These are phyloP conservation scores for Fopius arisanus DNA, from an alignment of 1,140 invertebrate species.

Conservation along the genomic window DNA sequence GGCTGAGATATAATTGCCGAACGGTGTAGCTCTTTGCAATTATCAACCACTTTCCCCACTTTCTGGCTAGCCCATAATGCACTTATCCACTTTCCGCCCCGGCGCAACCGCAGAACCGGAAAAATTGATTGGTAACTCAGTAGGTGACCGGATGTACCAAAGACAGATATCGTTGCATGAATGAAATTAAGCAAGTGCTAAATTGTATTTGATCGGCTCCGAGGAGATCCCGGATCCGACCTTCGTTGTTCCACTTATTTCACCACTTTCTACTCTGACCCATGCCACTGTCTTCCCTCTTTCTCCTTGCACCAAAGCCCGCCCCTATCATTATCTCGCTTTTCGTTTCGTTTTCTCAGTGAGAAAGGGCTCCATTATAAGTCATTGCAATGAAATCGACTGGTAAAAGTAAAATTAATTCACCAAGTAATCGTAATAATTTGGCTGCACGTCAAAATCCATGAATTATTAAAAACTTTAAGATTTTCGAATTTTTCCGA, in stretches of 20 bases:
- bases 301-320: neutral
- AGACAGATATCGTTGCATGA: slow-evolving; percentile 38
- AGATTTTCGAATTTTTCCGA: no score
- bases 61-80: no score
- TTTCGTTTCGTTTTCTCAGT: slow-evolving; percentile 46
- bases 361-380: slow-evolving; percentile 7
- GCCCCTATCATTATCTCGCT: slow-evolving; percentile 40
- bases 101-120: neutral
- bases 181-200: slow-evolving; percentile 52
- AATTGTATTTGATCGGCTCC: slow-evolving; percentile 43
- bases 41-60: no score
- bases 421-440: neutral
- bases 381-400: slow-evolving; percentile 21
- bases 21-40: no score
- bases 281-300: slow-evolving; percentile 28
- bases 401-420: slow-evolving; percentile 26
- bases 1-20: no score
- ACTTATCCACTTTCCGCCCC: neutral
- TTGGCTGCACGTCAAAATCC: no score
- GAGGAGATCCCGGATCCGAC: slow-evolving; percentile 56
- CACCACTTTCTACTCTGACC: slow-evolving; percentile 61
- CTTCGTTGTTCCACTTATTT: slow-evolving; percentile 46
- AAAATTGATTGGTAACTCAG: neutral
- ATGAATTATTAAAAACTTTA: no score
- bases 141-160: neutral